phyloP scores from a whole-genome alignment of 2,888 invertebrate genomes.

The Cerastis rubricosa region DNA sequence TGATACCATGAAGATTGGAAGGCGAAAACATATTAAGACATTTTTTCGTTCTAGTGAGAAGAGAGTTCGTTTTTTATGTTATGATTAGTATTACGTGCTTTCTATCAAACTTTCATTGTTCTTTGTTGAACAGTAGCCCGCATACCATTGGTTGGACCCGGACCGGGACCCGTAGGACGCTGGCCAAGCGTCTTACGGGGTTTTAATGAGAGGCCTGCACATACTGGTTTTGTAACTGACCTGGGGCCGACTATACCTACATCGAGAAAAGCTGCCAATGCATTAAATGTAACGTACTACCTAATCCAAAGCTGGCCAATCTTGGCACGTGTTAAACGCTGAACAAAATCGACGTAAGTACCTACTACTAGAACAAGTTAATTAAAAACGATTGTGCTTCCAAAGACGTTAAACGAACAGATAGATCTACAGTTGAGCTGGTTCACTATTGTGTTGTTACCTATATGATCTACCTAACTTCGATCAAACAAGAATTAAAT shows the following conservation, averaged over 20 bases:
- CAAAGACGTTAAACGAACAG: not conserved
- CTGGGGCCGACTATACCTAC: too few relatives aligned
- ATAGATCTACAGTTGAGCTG: not conserved
- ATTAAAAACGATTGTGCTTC: not conserved
- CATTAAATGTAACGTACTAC: too few relatives aligned
- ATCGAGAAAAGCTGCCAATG: too few relatives aligned
- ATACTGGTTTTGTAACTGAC: too few relatives aligned
- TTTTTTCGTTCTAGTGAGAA: not conserved
- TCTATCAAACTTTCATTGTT: not conserved
- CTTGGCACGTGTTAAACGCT: not conserved
- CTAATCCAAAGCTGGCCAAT: not conserved
- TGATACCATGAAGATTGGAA: slow-evolving; percentile 35
- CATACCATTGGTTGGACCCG: too few relatives aligned
- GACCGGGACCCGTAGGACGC: too few relatives aligned
- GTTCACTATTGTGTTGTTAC: not conserved
- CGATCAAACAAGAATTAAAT: not conserved
- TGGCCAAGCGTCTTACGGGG: too few relatives aligned
- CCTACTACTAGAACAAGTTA: not conserved
- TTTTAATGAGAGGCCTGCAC: too few relatives aligned
- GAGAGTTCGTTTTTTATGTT: too few relatives aligned
- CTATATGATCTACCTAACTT: not conserved
- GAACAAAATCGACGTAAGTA: too few relatives aligned
- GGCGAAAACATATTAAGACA: slow-evolving; percentile 37
- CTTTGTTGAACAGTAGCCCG: not conserved
- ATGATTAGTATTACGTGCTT: not conserved